A percentile compares a stretch with the other conserved stretches of the same genome.
These are phyloP conservation scores for Sander lucioperca DNA, from an alignment of 2,113 vertebrate genomes.

Conservation along the genomic window DNA sequence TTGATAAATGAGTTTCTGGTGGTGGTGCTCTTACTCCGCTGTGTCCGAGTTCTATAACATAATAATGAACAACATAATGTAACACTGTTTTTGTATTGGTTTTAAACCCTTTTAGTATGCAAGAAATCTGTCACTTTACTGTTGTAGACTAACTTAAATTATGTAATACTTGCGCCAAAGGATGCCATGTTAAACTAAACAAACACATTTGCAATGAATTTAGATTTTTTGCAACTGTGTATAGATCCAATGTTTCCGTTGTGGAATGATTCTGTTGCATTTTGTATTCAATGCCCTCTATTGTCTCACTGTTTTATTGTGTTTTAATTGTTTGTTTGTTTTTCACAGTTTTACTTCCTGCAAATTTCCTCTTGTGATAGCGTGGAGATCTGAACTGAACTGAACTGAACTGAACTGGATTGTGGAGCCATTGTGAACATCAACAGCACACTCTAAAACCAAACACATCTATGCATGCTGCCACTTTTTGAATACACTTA, in stretches of 20 bases:
- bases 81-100: no score
- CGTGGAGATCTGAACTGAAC: neutral
- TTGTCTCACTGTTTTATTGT: neutral
- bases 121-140: neutral
- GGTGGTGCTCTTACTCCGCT: no score
- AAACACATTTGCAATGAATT: neutral
- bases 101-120: neutral
- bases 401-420: neutral
- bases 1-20: neutral
- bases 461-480: no score
- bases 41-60: no score
- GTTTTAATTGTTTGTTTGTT: neutral
- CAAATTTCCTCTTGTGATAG: neutral
- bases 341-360: neutral
- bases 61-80: no score
- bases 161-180: neutral
- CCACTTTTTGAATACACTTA: neutral
- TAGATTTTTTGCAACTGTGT: neutral
- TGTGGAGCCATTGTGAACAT: no score
- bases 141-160: neutral
- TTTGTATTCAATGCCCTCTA: neutral
- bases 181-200: neutral
- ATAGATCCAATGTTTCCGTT: neutral
- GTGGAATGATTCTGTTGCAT: neutral
- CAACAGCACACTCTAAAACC: neutral